Evolutionary conservation across 2,113 vertebrate species (phyloP).

Genomic region (Pluvialis apricaria): DNA sequence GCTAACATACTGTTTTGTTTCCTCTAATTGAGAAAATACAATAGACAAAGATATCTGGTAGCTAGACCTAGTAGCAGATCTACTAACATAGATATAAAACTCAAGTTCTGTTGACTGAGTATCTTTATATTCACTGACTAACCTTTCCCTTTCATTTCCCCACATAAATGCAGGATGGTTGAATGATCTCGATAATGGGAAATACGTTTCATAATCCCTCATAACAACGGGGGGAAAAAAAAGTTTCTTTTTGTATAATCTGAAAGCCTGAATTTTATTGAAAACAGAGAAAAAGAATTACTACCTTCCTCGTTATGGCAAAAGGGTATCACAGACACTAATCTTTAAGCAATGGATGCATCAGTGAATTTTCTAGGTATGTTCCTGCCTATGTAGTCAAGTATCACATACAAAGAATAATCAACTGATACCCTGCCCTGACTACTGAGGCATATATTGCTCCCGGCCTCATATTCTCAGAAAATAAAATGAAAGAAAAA

Average conservation of each 20-base stretch:
- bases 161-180: neutral
- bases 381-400: neutral
- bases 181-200: neutral
- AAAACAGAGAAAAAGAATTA: neutral
- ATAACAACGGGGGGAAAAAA: neutral
- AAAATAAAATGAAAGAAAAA: neutral
- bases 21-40: neutral
- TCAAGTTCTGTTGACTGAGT: neutral
- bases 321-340: neutral
- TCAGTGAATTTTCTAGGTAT: neutral
- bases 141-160: neutral
- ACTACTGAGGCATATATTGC: neutral
- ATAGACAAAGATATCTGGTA: neutral
- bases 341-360: neutral
- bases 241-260: neutral
- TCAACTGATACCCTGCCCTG: neutral
- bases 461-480: neutral
- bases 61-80: neutral
- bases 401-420: neutral
- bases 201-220: neutral
- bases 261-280: neutral
- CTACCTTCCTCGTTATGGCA: neutral
- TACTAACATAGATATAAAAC: neutral
- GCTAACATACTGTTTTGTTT: neutral
- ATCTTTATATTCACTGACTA: neutral